Evolutionary conservation across 2,888 invertebrate genomes (phyloP).

Genomic region (Lampropteryx suffumata): DNA sequence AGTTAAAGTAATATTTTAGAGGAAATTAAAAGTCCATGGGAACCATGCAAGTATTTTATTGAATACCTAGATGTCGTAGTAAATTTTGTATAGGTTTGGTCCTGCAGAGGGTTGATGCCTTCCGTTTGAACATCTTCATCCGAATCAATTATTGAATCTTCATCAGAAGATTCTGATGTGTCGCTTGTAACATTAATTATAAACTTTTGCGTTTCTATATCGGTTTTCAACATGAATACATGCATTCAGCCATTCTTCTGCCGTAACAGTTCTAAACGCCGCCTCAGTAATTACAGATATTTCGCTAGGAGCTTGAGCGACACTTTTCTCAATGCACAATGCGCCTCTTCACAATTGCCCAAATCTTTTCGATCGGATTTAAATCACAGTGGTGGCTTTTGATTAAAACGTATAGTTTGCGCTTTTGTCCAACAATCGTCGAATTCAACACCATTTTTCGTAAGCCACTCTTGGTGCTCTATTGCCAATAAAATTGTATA

Average conservation of each 20-base stretch:
- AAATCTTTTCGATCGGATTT: no score
- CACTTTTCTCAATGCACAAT: slow-evolving; percentile 23
- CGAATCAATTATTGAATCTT: slow-evolving; percentile 2
- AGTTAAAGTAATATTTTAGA: background rate
- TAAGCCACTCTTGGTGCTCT: no score
- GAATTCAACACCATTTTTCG: no score
- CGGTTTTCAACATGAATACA: slow-evolving; percentile 17
- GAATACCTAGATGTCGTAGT: slow-evolving; percentile 13
- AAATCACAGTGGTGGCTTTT: slow-evolving; percentile 17
- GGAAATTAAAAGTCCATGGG: background rate
- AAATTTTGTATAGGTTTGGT: slow-evolving; percentile 24
- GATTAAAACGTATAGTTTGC: no score
- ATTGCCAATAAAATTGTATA: background rate
- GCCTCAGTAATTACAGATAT: no score
- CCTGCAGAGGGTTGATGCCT: slow-evolving; percentile 22
- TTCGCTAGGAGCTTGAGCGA: no score
- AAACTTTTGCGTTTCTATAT: slow-evolving; percentile 18
- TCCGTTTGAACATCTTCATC: slow-evolving; percentile 21
- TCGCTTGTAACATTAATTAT: no score
- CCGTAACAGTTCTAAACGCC: no score
- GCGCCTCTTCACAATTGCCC: no score
- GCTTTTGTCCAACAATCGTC: no score
- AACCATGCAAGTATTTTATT: slow-evolving; percentile 20
- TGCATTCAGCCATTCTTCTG: slow-evolving; percentile 26
- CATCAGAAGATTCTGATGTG: slow-evolving; percentile 21